Evolutionary conservation across 92 coral and sea anemone species (phyloP), one percentile per base, ranked within the genome.

Genomic region (Parazoanthus atlanticus): DNA sequence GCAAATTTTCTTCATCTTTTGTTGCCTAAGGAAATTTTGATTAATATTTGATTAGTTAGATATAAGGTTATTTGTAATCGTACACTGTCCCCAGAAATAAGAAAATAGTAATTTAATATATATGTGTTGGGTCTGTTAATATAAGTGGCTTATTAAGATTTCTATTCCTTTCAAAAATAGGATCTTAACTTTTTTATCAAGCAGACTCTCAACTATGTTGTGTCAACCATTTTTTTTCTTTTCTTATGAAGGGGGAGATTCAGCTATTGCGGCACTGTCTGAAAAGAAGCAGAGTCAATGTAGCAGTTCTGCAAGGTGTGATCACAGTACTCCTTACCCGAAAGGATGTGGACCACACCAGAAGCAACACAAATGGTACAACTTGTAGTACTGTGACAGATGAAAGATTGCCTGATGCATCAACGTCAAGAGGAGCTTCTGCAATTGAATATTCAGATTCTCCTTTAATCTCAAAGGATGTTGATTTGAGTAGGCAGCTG

Each of bases 281-380:
- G 64, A 82, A 82, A 41, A 66, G 86, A 67, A 82, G 86, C 58
- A 61, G 8, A n/a, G 65, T 31, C 28, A 70, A 43, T 67, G 86
- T 82, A 38, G 76, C 77, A 36, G 87, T 84, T 41, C 78, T 84
- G 43, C 78, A 70, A 47, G 77, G 78, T 26, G 41, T 28, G 28
- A 70, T 70, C 40, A 56, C 52, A 40, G 67, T 54, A 29, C 54
- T 84, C 5, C 76, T 32, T 16, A 28, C 34, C 1, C 38, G 17
- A 71, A 71, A 32, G 76, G 36, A 71, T 16, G 21, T 71, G 76
- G 38, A 6, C 56, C 56, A 49, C 5, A 71, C 21, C 34, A 32
- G 36, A 32, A 71, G 76, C 16, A 71, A 30, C 56, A 49, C 17
- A 1, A 23, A 21, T 6, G 26, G 13, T 12, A 61, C 67, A 61